A percentile compares a stretch with the other conserved stretches of the same genome.
phyloP scores from a whole-genome alignment of 2,797 vertebrate species.

The Gadopsis marmoratus region DNA sequence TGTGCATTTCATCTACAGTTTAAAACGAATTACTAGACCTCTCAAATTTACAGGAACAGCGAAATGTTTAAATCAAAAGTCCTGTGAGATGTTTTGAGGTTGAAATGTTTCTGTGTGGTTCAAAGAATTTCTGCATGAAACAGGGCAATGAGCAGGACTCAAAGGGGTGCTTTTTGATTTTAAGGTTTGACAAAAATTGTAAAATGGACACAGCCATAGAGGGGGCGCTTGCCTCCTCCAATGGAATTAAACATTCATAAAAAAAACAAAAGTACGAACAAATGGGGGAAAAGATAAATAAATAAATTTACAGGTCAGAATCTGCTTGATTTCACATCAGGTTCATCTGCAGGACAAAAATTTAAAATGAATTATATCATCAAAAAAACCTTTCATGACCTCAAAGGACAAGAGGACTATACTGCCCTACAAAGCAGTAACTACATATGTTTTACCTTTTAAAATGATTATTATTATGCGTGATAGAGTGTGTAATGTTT shows the following conservation, averaged over 20 bases:
- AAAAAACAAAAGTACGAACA: background rate
- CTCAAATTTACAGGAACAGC: background rate
- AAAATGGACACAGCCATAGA: background rate
- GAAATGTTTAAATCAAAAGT: background rate
- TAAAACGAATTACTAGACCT: conserved; percentile 52
- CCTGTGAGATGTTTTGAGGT: background rate
- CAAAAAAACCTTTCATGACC: background rate
- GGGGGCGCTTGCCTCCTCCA: background rate
- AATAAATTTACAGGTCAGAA: background rate
- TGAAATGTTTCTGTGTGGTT: background rate
- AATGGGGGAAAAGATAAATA: background rate
- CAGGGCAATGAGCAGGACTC: background rate
- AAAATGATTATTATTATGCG: too few relatives aligned
- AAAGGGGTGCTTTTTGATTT: background rate
- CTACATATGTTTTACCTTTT: background rate
- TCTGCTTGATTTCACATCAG: background rate
- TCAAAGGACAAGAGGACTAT: background rate
- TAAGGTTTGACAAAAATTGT: background rate
- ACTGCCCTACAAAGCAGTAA: background rate
- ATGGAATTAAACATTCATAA: background rate
- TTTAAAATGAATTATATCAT: background rate
- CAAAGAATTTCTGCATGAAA: conserved; percentile 4
- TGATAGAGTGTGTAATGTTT: background rate
- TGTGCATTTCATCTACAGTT: conserved; percentile 35
- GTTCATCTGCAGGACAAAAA: background rate